Base-by-base conservation (phyloP, 1,140 invertebrate species). In the Nasonia vitripennis region DNA sequence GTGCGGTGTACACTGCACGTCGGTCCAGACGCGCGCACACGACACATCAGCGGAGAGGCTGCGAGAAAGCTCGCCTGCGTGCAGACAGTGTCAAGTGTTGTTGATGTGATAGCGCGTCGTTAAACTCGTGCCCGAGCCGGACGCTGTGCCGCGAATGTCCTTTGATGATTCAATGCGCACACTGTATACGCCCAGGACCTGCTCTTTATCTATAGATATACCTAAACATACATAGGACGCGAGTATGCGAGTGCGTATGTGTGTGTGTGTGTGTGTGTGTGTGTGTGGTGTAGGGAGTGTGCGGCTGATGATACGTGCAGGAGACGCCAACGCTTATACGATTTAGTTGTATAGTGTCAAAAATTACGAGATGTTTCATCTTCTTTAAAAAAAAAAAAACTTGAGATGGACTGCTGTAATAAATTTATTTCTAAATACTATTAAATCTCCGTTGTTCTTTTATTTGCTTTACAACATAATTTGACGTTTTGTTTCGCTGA, bases 401-500 rank as follows among this genome's bases (percentile, higher is more conserved):
- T 20, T 5, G 55, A 62, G 20, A n/a, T 7, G 55, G n/a, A 62
- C 55, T 62, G 55, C 55, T 71, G 12, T 71, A 71, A 71, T 71
- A 71, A 71, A 71, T 71, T 71, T 71, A 71, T 71, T 71, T 71
- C 68, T 71, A 71, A 71, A 34, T 31, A 70, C 67, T 70, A 70
- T 7, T 27, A 27, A 17, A 70, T 62, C 55, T 2, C 55, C n/a
- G 55, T 5, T n/a, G 55, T 62, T 62, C 1, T 4, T 62, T 27
- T 27, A 27, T 27, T 27, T 27, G 27, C 27, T 27, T 27, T 27
- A 27, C 27, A 27, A 27, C 27, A 27, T 27, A 1, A 27, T 27
- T 27, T 27, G 5, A 37, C 34, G 2, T 37, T 45, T 45, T 45
- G 0, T 45, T 45, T 45, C 41, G 10, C 6, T 45, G 41, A 45